Conservation (phyloP, 2,888 invertebrate species). For the Abrostola triplasia region DNA sequence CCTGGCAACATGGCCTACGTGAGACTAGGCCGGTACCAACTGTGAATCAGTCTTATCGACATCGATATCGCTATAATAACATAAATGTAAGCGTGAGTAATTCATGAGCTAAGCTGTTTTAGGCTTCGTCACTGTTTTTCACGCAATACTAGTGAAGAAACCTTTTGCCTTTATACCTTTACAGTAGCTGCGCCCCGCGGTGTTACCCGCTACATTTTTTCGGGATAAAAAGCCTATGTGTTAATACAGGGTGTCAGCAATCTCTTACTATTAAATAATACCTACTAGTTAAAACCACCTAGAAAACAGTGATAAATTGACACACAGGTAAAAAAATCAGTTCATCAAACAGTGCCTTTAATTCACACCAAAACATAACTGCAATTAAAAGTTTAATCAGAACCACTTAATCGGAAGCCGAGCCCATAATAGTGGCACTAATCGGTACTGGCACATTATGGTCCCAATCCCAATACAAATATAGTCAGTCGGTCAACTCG, state of each 20-base stretch:
- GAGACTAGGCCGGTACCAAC: constrained; percentile 21
- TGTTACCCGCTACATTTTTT: too few relatives aligned
- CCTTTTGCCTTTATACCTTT: too few relatives aligned
- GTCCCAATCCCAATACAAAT: constrained; percentile 52
- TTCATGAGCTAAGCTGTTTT: constrained; percentile 6
- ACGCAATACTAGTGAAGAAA: too few relatives aligned
- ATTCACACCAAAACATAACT: neutral
- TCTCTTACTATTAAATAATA: too few relatives aligned
- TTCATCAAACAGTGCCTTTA: constrained; percentile 2
- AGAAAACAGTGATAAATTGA: too few relatives aligned
- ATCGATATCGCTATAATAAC: constrained; percentile 30
- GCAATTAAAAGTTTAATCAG: constrained; percentile 41
- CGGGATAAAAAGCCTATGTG: too few relatives aligned
- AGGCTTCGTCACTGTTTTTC: neutral
- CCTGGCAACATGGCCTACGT: constrained; percentile 25
- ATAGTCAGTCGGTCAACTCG: constrained; percentile 55
- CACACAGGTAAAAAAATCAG: too few relatives aligned
- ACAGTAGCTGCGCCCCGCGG: too few relatives aligned
- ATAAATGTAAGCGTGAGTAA: constrained; percentile 27
- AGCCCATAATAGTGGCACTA: constrained; percentile 44
- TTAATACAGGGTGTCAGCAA: too few relatives aligned
- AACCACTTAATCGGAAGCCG: constrained; percentile 39
- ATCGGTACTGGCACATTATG: constrained; percentile 19
- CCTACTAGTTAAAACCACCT: too few relatives aligned
- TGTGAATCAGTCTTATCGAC: constrained; percentile 34